Base-by-base conservation (phyloP, 2,113 vertebrate species). In the Irena cyanogastra region DNA sequence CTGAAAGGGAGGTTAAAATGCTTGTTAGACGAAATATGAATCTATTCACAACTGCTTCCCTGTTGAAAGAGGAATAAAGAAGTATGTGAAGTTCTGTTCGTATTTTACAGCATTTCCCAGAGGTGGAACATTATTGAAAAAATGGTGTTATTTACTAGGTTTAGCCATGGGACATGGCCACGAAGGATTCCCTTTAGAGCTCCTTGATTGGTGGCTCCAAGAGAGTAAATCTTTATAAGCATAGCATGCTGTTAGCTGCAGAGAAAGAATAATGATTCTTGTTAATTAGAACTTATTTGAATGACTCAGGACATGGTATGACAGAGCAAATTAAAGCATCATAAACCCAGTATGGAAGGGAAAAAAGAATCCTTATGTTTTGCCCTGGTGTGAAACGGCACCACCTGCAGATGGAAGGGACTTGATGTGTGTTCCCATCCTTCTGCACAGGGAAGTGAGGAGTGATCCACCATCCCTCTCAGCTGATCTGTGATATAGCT, bases 11-110 rank as follows among this genome's bases (percentile, higher is more conserved):
- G 41, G 86, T 75, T 92, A 74, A 95, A 93, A 91, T 86, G 84
- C 76, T 82, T 76, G 59, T 96, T 96, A 83, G 47, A 64, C 35
- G 80, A 91, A 83, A 91, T 83, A 83, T 39, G 70, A 95, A 85
- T 90, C 45, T 42, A 42, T 84, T 94, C 72, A 64, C 44, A 90
- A 66, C 56, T 84, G 78, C 57, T 93, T 92, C 45, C 47, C 35
- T 83, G 69, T 90, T 74, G 87, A 87, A 91, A 83, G 59, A 41
- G 28, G 20, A 82, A 78, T 91, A 60, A 90, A 87, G 69, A 74
- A 82, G 71, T 87, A 68, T 12, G 23, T 19, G 57, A 91, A 76
- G 33, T n/a, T 71, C 26, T 87, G 28, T 79, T 83, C 95, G 41
- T 87, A 30, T 77, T 93, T 74, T 85, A 64, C 27, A 76, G 68